Evolutionary conservation across 2,888 invertebrate genomes (phyloP), one percentile per base, ranked within the genome.

Genomic region (Neuroscelio doddi): DNA sequence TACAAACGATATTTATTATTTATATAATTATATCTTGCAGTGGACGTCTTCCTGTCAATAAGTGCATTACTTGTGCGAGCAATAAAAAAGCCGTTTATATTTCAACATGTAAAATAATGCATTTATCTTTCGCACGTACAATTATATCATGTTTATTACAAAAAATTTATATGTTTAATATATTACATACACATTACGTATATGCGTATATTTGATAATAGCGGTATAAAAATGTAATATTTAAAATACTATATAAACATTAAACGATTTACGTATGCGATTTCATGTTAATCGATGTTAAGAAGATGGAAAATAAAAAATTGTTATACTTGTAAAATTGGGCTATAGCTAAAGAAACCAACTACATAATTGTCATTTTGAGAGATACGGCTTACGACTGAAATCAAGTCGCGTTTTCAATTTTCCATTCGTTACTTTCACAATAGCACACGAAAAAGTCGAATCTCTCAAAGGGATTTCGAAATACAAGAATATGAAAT

Each of bases 51-150:
- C 81, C 78, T 64, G 77, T 78, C 77, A 75, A 78, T 77, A 80
- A 80, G 80, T 81, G 81, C 81, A 77, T 80, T 79, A 76, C 80
- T 81, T 80, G 81, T 82, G 82, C 80, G 80, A 76, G 81, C 77
- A 79, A 80, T 76, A 71, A 75, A 78, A 69, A 72, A 70, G 77
- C 79, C 75, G 72, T 70, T 71, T 73, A 67, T 71, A 69, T 67
- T 68, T 74, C 58, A 58, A 72, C 71, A 73, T 72, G 71, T 70
- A 70, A 74, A 71, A 76, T 59, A 64, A 77, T 69, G 68, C 32
- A 44, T 34, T 38, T 38, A 34, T 27, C n/a, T 27, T 9, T 44
- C 12, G 42, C 26, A 14, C 12, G 32, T 32, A 29, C n/a, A 32
- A 10, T 10, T 12, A 32, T 10, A 32, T 32, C 2, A 32, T 32